phyloP scores from a whole-genome alignment of 2,888 invertebrate genomes.

The Parapristionchus giblindavisi region DNA sequence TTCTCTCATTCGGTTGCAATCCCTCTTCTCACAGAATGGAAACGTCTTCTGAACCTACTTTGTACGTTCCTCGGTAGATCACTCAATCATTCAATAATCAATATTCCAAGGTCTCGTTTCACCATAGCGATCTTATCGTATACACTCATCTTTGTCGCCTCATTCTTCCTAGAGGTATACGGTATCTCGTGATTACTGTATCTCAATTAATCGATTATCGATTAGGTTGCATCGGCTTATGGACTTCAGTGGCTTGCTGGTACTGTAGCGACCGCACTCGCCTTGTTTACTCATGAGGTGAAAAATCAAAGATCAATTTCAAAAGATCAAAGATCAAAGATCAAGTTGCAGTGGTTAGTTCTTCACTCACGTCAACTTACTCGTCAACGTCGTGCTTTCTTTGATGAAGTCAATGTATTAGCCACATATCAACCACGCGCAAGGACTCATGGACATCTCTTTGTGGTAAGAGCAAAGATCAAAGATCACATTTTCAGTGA shows the following conservation, averaged over 20 bases:
- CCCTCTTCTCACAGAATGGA: slow-evolving; percentile 2
- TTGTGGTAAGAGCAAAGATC: slow-evolving; percentile 42
- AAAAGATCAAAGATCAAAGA: background rate
- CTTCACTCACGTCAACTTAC: slow-evolving; percentile 51
- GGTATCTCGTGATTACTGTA: background rate
- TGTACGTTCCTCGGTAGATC: background rate
- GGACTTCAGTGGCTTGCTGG: slow-evolving; percentile 22
- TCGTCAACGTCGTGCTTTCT: slow-evolving; percentile 52
- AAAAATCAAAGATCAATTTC: background rate
- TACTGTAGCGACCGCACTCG: slow-evolving; percentile 1
- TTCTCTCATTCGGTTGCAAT: slow-evolving; percentile 17
- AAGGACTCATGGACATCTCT: slow-evolving; percentile 52
- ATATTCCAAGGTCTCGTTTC: slow-evolving; percentile 31
- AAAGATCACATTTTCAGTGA: too few species aligned
- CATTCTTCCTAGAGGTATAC: slow-evolving; percentile 30
- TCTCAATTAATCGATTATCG: background rate
- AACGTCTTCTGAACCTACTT: background rate
- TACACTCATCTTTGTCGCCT: slow-evolving; percentile 10
- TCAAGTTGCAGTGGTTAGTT: slow-evolving; percentile 52
- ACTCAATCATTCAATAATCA: background rate
- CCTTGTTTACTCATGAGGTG: slow-evolving; percentile 26
- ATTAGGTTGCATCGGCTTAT: background rate
- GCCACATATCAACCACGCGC: slow-evolving; percentile 55
- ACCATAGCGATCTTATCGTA: slow-evolving; percentile 1
- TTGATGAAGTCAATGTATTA: slow-evolving; percentile 57